A percentile compares a stretch with the other conserved stretches of the same genome.
Conservation (phyloP, 1,140 invertebrate genomes). For the Plodia interpunctella region DNA sequence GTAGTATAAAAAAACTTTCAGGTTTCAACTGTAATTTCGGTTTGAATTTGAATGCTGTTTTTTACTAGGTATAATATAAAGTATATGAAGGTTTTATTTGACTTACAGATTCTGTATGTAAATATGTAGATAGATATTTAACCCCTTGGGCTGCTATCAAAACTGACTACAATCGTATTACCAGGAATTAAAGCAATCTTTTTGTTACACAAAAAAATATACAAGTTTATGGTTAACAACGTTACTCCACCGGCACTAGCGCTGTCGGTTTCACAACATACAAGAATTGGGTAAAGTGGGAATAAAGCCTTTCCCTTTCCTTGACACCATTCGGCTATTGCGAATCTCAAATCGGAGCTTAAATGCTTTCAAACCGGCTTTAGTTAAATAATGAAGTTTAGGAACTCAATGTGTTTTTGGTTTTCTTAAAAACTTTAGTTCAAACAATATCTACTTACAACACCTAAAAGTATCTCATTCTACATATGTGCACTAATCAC, state of each 20-base stretch:
- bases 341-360: background rate
- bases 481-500: too few relatives aligned
- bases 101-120: too few relatives aligned
- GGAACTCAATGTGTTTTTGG: background rate
- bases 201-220: background rate
- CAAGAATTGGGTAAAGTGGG: background rate
- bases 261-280: background rate
- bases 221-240: background rate
- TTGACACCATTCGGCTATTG: background rate
- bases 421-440: background rate
- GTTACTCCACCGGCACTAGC: background rate
- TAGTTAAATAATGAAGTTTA: background rate
- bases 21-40: too few relatives aligned
- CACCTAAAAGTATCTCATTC: too few relatives aligned
- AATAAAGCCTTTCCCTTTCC: conserved; percentile 5
- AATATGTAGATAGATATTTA: too few relatives aligned
- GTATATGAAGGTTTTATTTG: too few relatives aligned
- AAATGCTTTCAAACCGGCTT: background rate
- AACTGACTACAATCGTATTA: too few relatives aligned
- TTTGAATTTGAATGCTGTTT: too few relatives aligned
- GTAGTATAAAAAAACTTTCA: too few relatives aligned
- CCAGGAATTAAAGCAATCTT: too few relatives aligned
- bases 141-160: too few relatives aligned
- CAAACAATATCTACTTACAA: background rate
- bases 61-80: too few relatives aligned